These are phyloP conservation scores for Dromius quadrimaculatus DNA, from an alignment of 2,888 invertebrate species.

Conservation along the genomic window DNA sequence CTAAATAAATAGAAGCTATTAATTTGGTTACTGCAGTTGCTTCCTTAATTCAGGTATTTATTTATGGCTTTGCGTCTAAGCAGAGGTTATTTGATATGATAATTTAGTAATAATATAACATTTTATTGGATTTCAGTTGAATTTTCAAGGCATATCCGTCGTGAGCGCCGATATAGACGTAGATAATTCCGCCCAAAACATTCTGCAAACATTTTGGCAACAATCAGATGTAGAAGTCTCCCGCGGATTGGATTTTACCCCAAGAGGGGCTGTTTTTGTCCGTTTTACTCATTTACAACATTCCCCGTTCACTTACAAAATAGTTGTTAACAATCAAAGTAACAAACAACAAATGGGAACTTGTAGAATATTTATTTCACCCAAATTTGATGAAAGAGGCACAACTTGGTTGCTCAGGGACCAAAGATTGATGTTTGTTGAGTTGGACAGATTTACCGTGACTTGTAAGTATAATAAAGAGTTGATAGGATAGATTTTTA, in stretches of 20 bases:
- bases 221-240: constrained; percentile 82
- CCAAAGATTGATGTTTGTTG: constrained; percentile 77
- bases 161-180: constrained; percentile 70
- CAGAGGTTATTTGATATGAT: too few species aligned
- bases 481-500: background rate
- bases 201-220: constrained; percentile 81
- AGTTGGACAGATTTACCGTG: constrained; percentile 79
- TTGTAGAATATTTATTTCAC: constrained; percentile 78
- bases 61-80: too few species aligned
- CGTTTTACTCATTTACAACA: constrained; percentile 85
- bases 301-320: constrained; percentile 75
- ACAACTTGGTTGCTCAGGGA: constrained; percentile 71
- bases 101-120: too few species aligned
- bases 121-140: constrained; percentile 73
- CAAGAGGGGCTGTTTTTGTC: constrained; percentile 79
- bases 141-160: constrained; percentile 75
- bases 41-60: too few species aligned
- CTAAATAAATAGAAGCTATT: too few species aligned
- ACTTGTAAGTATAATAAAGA: constrained; percentile 69
- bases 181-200: constrained; percentile 69
- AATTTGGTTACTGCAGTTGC: too few species aligned
- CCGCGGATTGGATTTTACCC: constrained; percentile 85
- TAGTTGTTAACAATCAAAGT: constrained; percentile 63
- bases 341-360: constrained; percentile 71
- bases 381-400: constrained; percentile 75